Percentiles rank a stretch among this genome's conserved stretches.
Conservation (phyloP, 2,888 invertebrate genomes). For the Chalcis sispes region DNA sequence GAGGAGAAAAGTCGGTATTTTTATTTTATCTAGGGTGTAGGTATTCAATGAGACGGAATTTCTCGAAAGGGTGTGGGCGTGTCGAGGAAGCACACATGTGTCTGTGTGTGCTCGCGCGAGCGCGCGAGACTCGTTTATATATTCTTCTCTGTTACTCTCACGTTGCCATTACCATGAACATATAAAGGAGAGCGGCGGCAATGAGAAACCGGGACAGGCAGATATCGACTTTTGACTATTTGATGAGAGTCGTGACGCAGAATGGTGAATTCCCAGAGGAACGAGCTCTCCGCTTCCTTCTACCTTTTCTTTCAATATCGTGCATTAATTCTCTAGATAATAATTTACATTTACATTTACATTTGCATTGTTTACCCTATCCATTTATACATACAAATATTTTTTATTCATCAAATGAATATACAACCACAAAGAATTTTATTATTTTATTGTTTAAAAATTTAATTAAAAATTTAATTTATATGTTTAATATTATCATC, state of each 20-base stretch:
- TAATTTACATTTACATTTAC: conserved; percentile 35
- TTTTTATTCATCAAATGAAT: no score
- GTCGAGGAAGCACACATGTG: conserved; percentile 16
- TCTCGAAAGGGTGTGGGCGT: conserved; percentile 44
- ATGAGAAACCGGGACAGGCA: conserved; percentile 58
- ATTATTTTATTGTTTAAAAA: no score
- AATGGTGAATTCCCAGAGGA: conserved; percentile 64
- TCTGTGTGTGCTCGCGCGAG: not conserved
- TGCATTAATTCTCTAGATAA: conserved; percentile 39
- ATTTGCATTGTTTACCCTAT: not conserved
- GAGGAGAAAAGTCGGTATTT: conserved; percentile 44
- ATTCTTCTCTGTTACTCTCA: conserved; percentile 22
- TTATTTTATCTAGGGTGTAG: conserved; percentile 50
- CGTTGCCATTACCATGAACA: conserved; percentile 52
- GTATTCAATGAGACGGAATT: conserved; percentile 59
- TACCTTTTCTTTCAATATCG: conserved; percentile 65
- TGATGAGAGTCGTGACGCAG: conserved; percentile 64
- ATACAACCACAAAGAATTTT: no score
- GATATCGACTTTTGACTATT: conserved; percentile 70
- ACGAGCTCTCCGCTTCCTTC: conserved; percentile 7
- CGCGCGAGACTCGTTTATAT: conserved; percentile 5
- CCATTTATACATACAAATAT: conserved; percentile 9
- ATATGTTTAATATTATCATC: no score
- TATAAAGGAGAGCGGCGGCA: conserved; percentile 41
- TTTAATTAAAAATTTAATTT: no score